Percentiles rank a stretch among this genome's conserved stretches.
phyloP scores from a whole-genome alignment of 2,797 vertebrate species.

The Pygocentrus nattereri region DNA sequence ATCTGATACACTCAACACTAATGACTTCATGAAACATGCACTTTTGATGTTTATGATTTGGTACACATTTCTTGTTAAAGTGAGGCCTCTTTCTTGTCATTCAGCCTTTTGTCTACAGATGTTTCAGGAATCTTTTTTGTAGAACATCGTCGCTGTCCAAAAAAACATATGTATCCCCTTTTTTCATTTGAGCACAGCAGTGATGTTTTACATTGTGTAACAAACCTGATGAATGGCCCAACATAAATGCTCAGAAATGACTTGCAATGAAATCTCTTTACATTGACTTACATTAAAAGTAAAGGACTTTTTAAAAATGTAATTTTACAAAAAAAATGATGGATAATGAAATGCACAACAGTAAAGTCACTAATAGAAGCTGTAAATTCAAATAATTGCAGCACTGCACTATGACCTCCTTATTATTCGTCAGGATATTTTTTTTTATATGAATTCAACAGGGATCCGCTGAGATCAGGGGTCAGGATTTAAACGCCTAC shows the following conservation, averaged over 20 bases:
- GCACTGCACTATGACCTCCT: slow-evolving; percentile 4
- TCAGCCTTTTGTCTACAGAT: neutral
- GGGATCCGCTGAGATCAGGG: slow-evolving; percentile 26
- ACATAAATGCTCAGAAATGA: too few species aligned
- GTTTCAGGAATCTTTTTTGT: neutral
- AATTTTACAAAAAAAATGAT: too few species aligned
- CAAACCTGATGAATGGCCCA: too few species aligned
- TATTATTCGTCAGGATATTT: slow-evolving; percentile 26
- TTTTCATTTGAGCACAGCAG: too few species aligned
- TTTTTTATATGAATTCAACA: neutral
- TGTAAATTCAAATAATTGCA: neutral
- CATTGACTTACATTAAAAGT: too few species aligned
- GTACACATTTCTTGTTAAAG: neutral
- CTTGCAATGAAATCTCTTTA: too few species aligned
- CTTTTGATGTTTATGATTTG: neutral
- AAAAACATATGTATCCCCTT: too few species aligned
- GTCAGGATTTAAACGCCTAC: slow-evolving; percentile 40
- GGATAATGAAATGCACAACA: neutral
- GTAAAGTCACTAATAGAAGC: neutral
- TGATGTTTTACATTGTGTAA: too few species aligned
- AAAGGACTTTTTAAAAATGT: too few species aligned
- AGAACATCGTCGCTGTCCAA: too few species aligned
- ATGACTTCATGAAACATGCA: neutral
- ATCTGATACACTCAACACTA: slow-evolving; percentile 1
- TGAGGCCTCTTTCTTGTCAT: neutral